Evolutionary conservation across 2,888 invertebrate species (phyloP).

Genomic region (Lasioglossum leucozonium): DNA sequence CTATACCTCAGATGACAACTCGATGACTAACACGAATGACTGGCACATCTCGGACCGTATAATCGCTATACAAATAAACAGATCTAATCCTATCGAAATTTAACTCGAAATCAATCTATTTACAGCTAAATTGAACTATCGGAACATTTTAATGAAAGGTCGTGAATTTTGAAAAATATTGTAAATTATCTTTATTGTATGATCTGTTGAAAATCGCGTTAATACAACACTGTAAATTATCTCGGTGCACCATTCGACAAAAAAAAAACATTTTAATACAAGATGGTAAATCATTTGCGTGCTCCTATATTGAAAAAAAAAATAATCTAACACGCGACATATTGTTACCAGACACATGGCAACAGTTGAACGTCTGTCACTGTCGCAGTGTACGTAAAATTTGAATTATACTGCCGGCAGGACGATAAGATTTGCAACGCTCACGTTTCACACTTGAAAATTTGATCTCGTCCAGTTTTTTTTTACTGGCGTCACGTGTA

Average conservation of each 20-base stretch:
- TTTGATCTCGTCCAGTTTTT: neutral
- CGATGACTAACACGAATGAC: constrained; percentile 19
- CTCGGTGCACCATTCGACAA: neutral
- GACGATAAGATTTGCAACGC: neutral
- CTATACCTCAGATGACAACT: neutral
- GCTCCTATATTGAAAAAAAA: neutral
- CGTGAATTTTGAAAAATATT: neutral
- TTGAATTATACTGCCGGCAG: neutral
- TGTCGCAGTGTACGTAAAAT: neutral
- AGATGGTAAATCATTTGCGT: neutral
- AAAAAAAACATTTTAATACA: neutral
- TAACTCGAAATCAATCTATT: neutral
- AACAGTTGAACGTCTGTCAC: neutral
- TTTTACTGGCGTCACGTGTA: neutral
- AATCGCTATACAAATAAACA: neutral
- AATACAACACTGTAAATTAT: neutral
- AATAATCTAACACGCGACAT: neutral
- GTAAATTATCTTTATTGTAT: neutral
- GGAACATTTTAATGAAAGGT: neutral
- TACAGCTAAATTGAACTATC: neutral
- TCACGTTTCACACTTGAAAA: neutral
- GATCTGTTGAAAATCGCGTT: neutral
- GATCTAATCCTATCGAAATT: neutral
- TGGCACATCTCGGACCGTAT: neutral
- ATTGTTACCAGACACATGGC: neutral